These are phyloP conservation scores for Actinia equina DNA, from an alignment of 64 coral and sea anemone genomes.

Conservation along the genomic window DNA sequence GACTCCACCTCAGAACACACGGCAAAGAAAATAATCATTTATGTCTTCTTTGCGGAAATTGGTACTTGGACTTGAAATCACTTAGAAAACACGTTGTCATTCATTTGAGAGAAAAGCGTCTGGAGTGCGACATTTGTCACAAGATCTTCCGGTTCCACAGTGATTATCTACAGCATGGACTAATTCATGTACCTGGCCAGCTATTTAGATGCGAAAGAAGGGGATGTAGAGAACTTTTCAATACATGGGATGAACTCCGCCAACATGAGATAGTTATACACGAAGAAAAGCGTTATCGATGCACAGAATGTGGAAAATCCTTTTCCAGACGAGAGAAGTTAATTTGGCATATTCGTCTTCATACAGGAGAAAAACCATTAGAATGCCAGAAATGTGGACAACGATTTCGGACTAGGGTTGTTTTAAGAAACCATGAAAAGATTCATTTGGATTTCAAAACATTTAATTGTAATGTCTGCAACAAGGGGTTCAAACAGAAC, in stretches of 20 bases:
- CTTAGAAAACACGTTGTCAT: conserved; percentile 4
- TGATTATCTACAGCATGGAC: not conserved
- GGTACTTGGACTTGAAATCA: not conserved
- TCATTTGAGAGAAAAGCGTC: not conserved
- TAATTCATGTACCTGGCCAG: not conserved
- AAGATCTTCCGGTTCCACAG: not conserved
- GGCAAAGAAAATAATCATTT: not conserved
- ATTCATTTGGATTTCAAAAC: not conserved
- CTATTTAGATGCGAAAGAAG: not conserved
- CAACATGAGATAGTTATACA: not conserved
- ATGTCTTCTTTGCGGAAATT: not conserved
- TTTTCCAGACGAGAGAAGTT: not conserved
- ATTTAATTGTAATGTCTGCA: not conserved
- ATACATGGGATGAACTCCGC: not conserved
- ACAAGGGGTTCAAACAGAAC: conserved; percentile 3
- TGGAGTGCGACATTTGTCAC: not conserved
- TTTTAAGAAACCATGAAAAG: conserved; percentile 6
- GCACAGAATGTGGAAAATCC: not conserved
- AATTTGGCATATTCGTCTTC: not conserved
- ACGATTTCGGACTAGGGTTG: not conserved
- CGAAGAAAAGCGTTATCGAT: not conserved
- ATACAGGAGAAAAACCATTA: not conserved
- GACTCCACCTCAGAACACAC: conserved; percentile 9
- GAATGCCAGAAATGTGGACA: not conserved
- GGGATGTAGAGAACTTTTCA: not conserved